A percentile compares a stretch with the other conserved stretches of the same genome.
These are phyloP conservation scores for Fundulus diaphanus DNA, from an alignment of 2,797 vertebrate species.

Conservation along the genomic window DNA sequence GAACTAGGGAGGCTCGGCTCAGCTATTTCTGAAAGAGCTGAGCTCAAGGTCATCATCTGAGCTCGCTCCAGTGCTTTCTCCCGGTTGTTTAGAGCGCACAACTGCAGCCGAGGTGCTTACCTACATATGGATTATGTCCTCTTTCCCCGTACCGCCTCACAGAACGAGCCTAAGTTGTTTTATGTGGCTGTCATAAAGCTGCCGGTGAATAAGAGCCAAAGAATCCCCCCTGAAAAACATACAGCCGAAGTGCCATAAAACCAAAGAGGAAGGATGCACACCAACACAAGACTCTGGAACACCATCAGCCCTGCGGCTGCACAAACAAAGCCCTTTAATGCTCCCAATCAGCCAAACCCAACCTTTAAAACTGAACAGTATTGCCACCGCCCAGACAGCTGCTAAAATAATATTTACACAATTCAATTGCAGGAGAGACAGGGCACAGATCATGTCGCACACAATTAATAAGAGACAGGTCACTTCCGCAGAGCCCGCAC, in stretches of 20 bases:
- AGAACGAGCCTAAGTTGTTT: slow-evolving; percentile 51
- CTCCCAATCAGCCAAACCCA: slow-evolving; percentile 21
- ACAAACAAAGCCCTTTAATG: slow-evolving; percentile 14
- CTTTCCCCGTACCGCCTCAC: background rate
- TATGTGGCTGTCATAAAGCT: slow-evolving; percentile 44
- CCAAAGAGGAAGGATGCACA: slow-evolving; percentile 48
- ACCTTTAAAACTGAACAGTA: slow-evolving; percentile 34
- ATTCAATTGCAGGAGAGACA: slow-evolving; percentile 60
- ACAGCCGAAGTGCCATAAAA: slow-evolving; percentile 32
- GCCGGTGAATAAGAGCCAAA: slow-evolving; percentile 48
- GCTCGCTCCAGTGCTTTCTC: slow-evolving; percentile 23
- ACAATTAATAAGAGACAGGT: slow-evolving; percentile 51
- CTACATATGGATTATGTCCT: slow-evolving; percentile 28
- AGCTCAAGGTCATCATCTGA: slow-evolving; percentile 65
- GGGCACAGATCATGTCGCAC: slow-evolving; percentile 55
- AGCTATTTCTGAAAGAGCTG: slow-evolving; percentile 43
- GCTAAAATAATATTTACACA: slow-evolving; percentile 64
- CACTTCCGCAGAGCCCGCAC: slow-evolving; percentile 44
- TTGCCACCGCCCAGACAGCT: slow-evolving; percentile 51
- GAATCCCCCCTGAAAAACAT: slow-evolving; percentile 39
- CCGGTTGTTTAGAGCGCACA: slow-evolving; percentile 16
- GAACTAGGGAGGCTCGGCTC: slow-evolving; percentile 40
- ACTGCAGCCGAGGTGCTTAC: slow-evolving; percentile 31
- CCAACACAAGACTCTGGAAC: slow-evolving; percentile 30
- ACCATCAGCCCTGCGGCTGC: slow-evolving; percentile 32